Conservation (phyloP, 1,140 invertebrate species). For the Penaeus indicus region DNA sequence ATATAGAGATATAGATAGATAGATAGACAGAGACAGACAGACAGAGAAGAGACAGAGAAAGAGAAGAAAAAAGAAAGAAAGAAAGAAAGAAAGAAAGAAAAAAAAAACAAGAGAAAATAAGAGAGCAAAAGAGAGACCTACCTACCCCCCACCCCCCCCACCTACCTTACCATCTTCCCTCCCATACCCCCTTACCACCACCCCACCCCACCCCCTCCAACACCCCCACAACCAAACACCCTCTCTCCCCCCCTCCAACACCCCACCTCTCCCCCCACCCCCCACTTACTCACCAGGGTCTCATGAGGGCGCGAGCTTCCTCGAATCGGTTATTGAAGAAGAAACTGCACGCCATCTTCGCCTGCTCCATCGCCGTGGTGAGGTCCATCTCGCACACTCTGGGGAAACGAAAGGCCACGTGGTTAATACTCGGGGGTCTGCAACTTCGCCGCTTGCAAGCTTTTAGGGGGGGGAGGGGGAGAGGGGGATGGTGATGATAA, state of each 20-base stretch:
- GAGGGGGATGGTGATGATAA: too few relatives aligned
- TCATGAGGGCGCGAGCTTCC: slow-evolving; percentile 82
- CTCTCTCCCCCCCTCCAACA: too few relatives aligned
- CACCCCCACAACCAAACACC: too few relatives aligned
- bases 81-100: slow-evolving; percentile 28
- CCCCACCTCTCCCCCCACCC: background rate
- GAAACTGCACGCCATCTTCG: slow-evolving; percentile 80
- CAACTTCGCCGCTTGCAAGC: too few relatives aligned
- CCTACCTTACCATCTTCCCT: too few relatives aligned
- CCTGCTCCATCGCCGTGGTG: slow-evolving; percentile 74
- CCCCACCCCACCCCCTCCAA: too few relatives aligned
- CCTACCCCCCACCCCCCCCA: too few relatives aligned
- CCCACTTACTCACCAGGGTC: slow-evolving; percentile 77
- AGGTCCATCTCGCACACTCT: slow-evolving; percentile 55
- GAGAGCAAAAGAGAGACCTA: too few relatives aligned
- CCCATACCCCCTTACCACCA: too few relatives aligned
- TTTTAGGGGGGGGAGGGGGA: too few relatives aligned
- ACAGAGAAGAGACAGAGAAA: slow-evolving; percentile 24
- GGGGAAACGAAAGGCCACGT: background rate
- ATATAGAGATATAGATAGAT: slow-evolving; percentile 29
- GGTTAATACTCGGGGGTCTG: too few relatives aligned
- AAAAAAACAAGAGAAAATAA: slow-evolving; percentile 21
- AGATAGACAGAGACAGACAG: background rate
- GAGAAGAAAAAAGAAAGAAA: slow-evolving; percentile 28
- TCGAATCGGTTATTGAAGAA: slow-evolving; percentile 92